Evolutionary conservation across 2,888 invertebrate species (phyloP).

Genomic region (Papilio demoleus): DNA sequence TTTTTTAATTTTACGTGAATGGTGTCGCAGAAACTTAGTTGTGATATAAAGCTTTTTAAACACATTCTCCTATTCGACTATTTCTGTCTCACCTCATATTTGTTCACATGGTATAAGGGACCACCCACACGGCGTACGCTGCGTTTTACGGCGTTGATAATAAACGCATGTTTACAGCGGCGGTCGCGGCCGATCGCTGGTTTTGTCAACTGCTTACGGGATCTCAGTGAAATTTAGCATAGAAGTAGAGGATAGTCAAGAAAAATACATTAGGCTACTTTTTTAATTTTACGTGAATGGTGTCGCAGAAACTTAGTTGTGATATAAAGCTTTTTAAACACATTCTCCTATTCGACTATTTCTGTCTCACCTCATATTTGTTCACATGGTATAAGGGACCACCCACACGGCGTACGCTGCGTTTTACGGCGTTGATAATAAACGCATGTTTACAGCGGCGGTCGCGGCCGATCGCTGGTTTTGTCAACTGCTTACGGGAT

Average conservation of each 20-base stretch:
- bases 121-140: constrained; percentile 80
- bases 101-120: constrained; percentile 65
- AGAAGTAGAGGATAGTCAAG: constrained; percentile 48
- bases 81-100: constrained; percentile 55
- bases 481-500: constrained; percentile 57
- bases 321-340: constrained; percentile 41
- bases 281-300: constrained; percentile 14
- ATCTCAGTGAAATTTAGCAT: constrained; percentile 57
- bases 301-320: too few relatives aligned
- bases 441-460: constrained; percentile 71
- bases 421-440: constrained; percentile 77
- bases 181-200: constrained; percentile 54
- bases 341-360: constrained; percentile 54
- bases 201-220: constrained; percentile 57
- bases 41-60: too few relatives aligned
- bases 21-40: too few relatives aligned
- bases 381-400: constrained; percentile 69
- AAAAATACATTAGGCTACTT: constrained; percentile 39
- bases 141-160: constrained; percentile 75
- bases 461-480: constrained; percentile 53
- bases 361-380: constrained; percentile 53
- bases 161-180: constrained; percentile 74
- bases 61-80: constrained; percentile 50
- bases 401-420: constrained; percentile 78
- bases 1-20: constrained; percentile 12